Evolutionary conservation across 2,888 invertebrate species (phyloP), one percentile per base, ranked within the genome.

Genomic region (Oscheius sp.): DNA sequence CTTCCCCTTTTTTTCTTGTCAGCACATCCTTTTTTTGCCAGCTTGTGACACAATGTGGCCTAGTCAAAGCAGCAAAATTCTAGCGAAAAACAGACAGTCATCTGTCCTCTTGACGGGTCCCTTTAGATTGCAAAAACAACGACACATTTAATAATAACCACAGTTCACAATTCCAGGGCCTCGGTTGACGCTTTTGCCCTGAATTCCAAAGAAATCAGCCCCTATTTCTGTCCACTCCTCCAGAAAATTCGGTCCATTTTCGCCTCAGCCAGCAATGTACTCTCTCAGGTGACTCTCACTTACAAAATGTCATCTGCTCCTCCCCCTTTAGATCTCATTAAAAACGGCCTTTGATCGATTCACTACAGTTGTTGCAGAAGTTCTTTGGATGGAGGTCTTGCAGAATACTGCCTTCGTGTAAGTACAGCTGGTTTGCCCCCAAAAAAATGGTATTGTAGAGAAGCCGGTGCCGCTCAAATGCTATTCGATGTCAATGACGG

Each of bases 191-290:
- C 21, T 2, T 13, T 35, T 2, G 13, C 21, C 3, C 29, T 57
- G 37, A 33, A 13, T 48, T 32, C 9, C 9, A 42, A 70, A 33
- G 74, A 68, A 48, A 53, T 76, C 2, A 57, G 73, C 9, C 59
- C 71, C 13, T 29, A 21, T 13, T 77, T 77, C 71, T 77, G 77
- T 59, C 71, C 77, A 13, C 37, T 77, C n/a, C 48, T 77, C 13
- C 29, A 71, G 65, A 55, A 75, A 57, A 33, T 75, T 29, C 58
- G 74, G 10, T 53, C 70, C 4, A 42, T 63, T 13, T 75, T 75
- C 47, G 42, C 70, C 13, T 60, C 33, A 11, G 70, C 70, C 13
- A 53, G 70, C 5, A 35, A 48, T 29, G n/a, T 53, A 7, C 32
- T 70, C 13, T 74, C 74, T 9, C 73, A 74, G 70, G 74, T 70